Base-by-base conservation (phyloP, 2,888 invertebrate genomes). In the Adelphocoris suturalis region DNA sequence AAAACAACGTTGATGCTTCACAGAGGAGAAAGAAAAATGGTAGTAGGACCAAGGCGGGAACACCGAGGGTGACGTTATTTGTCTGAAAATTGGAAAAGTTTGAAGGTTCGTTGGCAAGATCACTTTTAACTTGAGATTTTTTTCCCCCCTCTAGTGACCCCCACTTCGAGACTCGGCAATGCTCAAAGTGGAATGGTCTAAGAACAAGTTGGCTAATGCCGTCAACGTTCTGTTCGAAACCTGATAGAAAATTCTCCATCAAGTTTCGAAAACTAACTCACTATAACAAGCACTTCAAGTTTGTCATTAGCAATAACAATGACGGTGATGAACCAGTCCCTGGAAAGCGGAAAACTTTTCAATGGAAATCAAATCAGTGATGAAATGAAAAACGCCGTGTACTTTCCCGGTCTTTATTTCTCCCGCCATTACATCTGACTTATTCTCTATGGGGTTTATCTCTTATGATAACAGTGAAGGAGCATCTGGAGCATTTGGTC, bases 31-130 rank as follows among this genome's bases (percentile, higher is more conserved):
- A 52, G 48, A 52, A 52, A 52, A 52, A 52, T 11, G 19, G 46
- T 12, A 48, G 80, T 14, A 48, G 46, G 19, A 46, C 28, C n/a
- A 46, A 28, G 14, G 80, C 13, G 37, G 37, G 46, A 47, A 47
- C 48, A 48, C 37, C 48, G 46, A 80, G n/a, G 37, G n/a, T 46
- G 47, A 46, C 47, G 80, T n/a, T n/a, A 48, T 80, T 80, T 46
- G 48, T 46, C 48, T 80, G 47, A 80, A 80, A 48, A 80, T 80
- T 80, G 80, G 80, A 80, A 80, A 80, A 80, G 80, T 80, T 80
- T 46, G 80, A 46, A n/a, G 23, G 80, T 48, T 23, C 68, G 68
- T 68, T 68, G 68, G 27, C 23, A 68, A 27, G 68, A 68, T 11
- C 68, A 68, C 68, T 68, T 19, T 68, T 27, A 23, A 23, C 68